phyloP scores from a whole-genome alignment of 2,797 vertebrate genomes.

The Hoplostethus mediterraneus region DNA sequence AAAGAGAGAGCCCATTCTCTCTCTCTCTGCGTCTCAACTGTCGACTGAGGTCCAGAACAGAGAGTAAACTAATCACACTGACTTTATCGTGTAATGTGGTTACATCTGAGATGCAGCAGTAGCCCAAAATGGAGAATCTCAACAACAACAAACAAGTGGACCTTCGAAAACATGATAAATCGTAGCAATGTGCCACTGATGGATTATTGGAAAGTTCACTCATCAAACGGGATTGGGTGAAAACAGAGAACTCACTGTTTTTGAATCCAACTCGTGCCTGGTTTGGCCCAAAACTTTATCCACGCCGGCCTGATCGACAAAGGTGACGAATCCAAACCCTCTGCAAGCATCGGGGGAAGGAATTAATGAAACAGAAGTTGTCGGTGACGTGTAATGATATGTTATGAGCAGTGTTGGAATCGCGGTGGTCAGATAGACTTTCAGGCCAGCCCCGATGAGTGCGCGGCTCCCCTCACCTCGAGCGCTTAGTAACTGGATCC shows the following conservation, averaged over 20 bases:
- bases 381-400: slow-evolving; percentile 68
- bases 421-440: slow-evolving; percentile 73
- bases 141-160: slow-evolving; percentile 20
- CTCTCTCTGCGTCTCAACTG: slow-evolving; percentile 57
- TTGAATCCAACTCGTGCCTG: slow-evolving; percentile 97
- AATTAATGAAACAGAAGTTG: slow-evolving; percentile 65
- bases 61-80: background rate
- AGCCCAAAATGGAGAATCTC: background rate
- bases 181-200: slow-evolving; percentile 59
- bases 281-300: slow-evolving; percentile 98
- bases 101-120: slow-evolving; percentile 29
- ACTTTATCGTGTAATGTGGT: slow-evolving; percentile 36
- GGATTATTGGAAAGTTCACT: slow-evolving; percentile 72
- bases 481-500: slow-evolving; percentile 99
- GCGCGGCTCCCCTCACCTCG: slow-evolving; percentile 90
- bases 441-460: slow-evolving; percentile 54
- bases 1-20: slow-evolving; percentile 62
- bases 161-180: slow-evolving; percentile 56
- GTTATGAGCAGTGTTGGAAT: slow-evolving; percentile 65
- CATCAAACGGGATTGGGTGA: slow-evolving; percentile 75
- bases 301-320: slow-evolving; percentile 98
- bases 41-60: background rate
- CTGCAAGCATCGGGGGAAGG: slow-evolving; percentile 77
- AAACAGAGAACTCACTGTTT: slow-evolving; percentile 93
- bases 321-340: slow-evolving; percentile 99